These are phyloP conservation scores for Eclectus roratus DNA, from an alignment of 2,113 vertebrate species.

Conservation along the genomic window DNA sequence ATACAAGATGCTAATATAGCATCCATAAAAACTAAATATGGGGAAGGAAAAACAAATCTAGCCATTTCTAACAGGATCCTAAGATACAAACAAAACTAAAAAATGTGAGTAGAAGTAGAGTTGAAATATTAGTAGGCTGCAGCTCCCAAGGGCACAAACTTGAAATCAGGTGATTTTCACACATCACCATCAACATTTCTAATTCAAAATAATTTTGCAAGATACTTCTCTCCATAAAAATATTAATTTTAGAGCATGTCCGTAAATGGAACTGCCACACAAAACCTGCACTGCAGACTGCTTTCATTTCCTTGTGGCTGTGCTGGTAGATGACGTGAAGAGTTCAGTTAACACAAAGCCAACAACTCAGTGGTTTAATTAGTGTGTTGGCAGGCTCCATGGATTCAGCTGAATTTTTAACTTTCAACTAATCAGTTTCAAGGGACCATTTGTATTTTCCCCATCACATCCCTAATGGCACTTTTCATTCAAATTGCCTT, in stretches of 20 bases:
- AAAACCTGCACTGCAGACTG: background rate
- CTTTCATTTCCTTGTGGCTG: background rate
- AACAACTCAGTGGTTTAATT: background rate
- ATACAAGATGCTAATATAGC: background rate
- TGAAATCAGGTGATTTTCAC: background rate
- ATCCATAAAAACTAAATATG: background rate
- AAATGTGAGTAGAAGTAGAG: background rate
- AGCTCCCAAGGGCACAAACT: background rate
- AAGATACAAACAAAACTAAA: background rate
- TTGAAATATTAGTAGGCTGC: background rate
- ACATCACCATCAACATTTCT: background rate
- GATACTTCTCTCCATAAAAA: background rate
- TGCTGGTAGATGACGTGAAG: background rate
- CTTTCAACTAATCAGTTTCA: background rate
- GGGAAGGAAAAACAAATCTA: background rate
- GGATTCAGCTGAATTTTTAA: background rate
- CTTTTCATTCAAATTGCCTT: background rate
- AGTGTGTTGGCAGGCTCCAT: background rate
- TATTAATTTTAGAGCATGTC: background rate
- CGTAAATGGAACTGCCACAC: background rate
- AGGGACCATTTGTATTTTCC: background rate
- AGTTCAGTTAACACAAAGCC: background rate
- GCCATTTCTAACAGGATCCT: background rate
- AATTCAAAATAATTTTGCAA: background rate
- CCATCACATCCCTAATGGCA: background rate